phyloP scores from a whole-genome alignment of 2,797 vertebrate genomes.

The Arvicola amphibius region DNA sequence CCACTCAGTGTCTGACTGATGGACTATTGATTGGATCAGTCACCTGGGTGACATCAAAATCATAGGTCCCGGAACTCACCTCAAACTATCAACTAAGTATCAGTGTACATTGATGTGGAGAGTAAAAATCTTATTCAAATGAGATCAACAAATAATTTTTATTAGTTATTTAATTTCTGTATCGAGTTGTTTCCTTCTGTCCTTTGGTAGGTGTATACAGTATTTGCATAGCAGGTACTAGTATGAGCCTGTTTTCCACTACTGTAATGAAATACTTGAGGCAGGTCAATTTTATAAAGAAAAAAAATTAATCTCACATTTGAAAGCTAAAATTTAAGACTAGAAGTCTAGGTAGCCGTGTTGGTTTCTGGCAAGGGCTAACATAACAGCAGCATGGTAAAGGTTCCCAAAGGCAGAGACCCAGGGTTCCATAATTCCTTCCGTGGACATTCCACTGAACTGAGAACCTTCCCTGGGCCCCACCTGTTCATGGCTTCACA shows the following conservation, averaged over 20 bases:
- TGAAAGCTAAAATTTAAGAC: neutral
- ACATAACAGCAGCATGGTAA: neutral
- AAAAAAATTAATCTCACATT: neutral
- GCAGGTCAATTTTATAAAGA: neutral
- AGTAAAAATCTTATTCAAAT: neutral
- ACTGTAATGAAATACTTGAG: neutral
- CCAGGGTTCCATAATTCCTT: neutral
- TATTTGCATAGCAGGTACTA: constrained; percentile 14
- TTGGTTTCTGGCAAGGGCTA: neutral
- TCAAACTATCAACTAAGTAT: neutral
- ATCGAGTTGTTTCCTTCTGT: constrained; percentile 25
- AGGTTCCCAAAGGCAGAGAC: neutral
- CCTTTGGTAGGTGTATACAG: neutral
- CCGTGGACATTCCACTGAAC: neutral
- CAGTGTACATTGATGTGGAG: neutral
- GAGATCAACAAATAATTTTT: neutral
- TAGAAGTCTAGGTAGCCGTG: neutral
- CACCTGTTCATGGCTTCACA: neutral
- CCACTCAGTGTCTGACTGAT: neutral
- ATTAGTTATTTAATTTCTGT: constrained; percentile 5
- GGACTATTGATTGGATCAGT: neutral
- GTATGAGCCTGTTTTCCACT: neutral
- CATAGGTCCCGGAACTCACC: neutral
- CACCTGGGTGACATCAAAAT: neutral
- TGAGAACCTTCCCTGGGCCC: no score